A percentile compares a stretch with the other conserved stretches of the same genome.
Conservation (phyloP, 1,140 invertebrate species). For the Drosophila nebulosa region DNA sequence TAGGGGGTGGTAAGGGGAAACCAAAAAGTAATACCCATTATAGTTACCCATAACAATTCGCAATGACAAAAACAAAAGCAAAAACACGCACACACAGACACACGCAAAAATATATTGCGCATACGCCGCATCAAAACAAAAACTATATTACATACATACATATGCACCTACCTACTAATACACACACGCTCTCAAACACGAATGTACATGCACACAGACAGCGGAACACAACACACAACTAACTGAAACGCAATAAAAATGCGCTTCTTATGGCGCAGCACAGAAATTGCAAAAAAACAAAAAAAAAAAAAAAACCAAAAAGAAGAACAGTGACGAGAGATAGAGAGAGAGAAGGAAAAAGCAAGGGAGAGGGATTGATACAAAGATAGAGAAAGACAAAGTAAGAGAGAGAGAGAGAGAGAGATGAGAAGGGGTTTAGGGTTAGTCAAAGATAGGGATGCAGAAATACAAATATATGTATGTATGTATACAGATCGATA, state of each 20-base stretch:
- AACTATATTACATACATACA: slow-evolving; percentile 26
- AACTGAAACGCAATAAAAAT: slow-evolving; percentile 68
- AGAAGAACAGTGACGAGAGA: not conserved
- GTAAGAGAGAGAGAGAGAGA: no score
- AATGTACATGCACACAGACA: slow-evolving; percentile 5
- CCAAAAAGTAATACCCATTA: slow-evolving; percentile 16
- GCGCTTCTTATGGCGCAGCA: slow-evolving; percentile 62
- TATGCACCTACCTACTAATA: not conserved
- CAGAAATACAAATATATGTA: not conserved
- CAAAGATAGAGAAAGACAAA: not conserved
- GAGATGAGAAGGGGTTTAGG: not conserved
- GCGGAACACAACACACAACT: slow-evolving; percentile 18
- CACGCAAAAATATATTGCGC: slow-evolving; percentile 35
- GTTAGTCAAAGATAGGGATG: not conserved
- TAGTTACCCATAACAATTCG: slow-evolving; percentile 33
- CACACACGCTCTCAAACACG: slow-evolving; percentile 6
- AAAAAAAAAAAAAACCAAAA: not conserved
- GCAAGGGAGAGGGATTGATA: not conserved
- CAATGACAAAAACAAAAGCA: slow-evolving; percentile 40
- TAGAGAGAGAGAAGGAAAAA: not conserved
- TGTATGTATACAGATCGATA: not conserved
- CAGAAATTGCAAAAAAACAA: slow-evolving; percentile 36
- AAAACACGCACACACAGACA: slow-evolving; percentile 14
- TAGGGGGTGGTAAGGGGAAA: not conserved
- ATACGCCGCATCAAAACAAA: slow-evolving; percentile 53